Evolutionary conservation across 2,888 invertebrate species (phyloP).

Genomic region (Poecilus cupreus): DNA sequence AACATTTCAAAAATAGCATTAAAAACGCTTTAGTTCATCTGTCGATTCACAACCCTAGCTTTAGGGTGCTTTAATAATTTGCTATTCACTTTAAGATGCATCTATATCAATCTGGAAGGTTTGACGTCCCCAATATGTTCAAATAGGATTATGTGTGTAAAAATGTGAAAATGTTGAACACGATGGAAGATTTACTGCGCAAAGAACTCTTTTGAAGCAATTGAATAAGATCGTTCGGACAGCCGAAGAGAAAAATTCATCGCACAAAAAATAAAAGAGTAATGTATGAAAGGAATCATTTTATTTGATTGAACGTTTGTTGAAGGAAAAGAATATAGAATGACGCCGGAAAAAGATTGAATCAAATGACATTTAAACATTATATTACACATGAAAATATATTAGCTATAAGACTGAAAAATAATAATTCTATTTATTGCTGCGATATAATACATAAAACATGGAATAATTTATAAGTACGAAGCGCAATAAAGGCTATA

Average conservation of each 20-base stretch:
- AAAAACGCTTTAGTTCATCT: no score
- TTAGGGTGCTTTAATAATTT: no score
- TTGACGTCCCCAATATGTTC: no score
- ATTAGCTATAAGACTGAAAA: not conserved
- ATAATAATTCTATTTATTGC: not conserved
- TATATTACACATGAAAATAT: not conserved
- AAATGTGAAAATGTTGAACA: conserved; percentile 6
- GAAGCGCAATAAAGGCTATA: no score
- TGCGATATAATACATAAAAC: no score
- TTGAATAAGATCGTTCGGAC: conserved; percentile 22
- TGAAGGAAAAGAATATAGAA: not conserved
- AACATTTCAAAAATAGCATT: no score
- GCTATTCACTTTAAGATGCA: no score
- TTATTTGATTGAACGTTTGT: not conserved
- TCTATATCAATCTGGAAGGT: no score
- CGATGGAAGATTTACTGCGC: not conserved
- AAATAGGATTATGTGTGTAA: not conserved
- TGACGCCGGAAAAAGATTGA: not conserved
- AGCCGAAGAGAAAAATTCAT: not conserved
- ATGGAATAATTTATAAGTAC: no score
- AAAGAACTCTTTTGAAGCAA: conserved; percentile 3
- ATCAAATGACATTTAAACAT: not conserved
- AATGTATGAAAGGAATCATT: not conserved
- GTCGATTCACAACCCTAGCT: no score
- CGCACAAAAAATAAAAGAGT: not conserved